Conservation (phyloP, 2,888 invertebrate species). For the Brassicogethes aeneus region DNA sequence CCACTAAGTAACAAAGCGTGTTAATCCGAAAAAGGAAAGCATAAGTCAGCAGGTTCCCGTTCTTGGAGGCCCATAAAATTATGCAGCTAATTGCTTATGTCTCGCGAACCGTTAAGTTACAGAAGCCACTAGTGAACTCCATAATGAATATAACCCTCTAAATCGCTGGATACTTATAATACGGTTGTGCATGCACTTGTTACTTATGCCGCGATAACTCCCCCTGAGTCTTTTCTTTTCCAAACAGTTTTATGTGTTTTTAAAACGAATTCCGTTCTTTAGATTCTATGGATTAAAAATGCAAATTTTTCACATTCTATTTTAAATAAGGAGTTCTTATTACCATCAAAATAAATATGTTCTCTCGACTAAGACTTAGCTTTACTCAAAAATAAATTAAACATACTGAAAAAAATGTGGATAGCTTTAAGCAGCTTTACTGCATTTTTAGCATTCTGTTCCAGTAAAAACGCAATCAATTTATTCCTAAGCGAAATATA, state of each 20-base stretch:
- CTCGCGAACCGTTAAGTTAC: constrained; percentile 38
- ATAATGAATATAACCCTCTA: constrained; percentile 32
- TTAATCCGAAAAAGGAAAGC: constrained; percentile 22
- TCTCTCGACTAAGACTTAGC: too few species aligned
- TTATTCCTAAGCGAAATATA: too few species aligned
- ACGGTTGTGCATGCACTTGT: constrained; percentile 2
- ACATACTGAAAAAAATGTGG: too few species aligned
- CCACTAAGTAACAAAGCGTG: too few species aligned
- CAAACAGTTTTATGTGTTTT: constrained; percentile 2
- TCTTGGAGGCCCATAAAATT: constrained; percentile 38
- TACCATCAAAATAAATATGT: too few species aligned
- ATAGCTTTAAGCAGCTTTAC: too few species aligned
- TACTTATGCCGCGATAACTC: constrained; percentile 6
- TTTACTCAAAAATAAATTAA: too few species aligned
- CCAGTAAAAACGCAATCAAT: too few species aligned
- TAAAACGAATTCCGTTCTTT: not conserved
- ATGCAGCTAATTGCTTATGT: constrained; percentile 41
- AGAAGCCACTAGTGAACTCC: constrained; percentile 33
- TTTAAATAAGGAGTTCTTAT: not conserved
- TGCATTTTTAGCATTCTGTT: too few species aligned
- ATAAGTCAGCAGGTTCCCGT: constrained; percentile 34
- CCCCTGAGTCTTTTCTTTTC: not conserved
- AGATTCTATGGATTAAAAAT: constrained; percentile 1
- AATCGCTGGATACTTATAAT: constrained; percentile 20
- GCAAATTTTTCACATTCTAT: not conserved